These are phyloP conservation scores for Labroides dimidiatus DNA, from an alignment of 2,797 vertebrate species.

Conservation along the genomic window DNA sequence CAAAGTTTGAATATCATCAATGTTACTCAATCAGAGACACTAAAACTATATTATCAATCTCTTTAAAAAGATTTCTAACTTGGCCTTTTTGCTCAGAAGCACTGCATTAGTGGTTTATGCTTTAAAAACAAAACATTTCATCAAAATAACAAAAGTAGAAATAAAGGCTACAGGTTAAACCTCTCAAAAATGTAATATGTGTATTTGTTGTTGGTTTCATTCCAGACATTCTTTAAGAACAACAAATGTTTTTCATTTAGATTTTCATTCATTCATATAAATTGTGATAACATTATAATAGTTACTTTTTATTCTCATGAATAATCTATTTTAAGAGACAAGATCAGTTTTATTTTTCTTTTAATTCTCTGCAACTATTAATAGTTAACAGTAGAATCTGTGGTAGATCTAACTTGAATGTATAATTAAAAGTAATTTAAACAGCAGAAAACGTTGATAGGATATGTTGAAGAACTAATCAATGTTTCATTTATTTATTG, in stretches of 20 bases:
- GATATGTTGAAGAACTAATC: no score
- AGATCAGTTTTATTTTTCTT: not conserved
- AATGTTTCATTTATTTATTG: no score
- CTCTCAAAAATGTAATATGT: conserved; percentile 21
- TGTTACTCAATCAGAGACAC: not conserved
- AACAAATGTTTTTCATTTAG: not conserved
- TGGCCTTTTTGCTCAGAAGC: conserved; percentile 9
- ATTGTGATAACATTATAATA: not conserved
- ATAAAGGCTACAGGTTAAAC: conserved; percentile 49
- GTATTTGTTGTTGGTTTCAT: not conserved
- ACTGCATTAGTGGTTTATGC: not conserved
- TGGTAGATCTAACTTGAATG: no score
- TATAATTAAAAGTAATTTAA: no score
- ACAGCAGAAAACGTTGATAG: no score
- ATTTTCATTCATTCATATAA: conserved; percentile 14
- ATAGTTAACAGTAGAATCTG: not conserved
- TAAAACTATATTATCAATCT: not conserved
- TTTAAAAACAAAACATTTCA: conserved; percentile 8
- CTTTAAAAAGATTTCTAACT: not conserved
- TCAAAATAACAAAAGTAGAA: conserved; percentile 29
- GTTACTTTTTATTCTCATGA: not conserved
- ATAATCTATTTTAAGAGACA: not conserved
- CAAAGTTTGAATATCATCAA: conserved; percentile 14
- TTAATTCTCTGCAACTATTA: not conserved
- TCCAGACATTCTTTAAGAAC: not conserved